These are phyloP conservation scores for Epistrophella euchroma DNA, from an alignment of 2,888 invertebrate species.

Conservation along the genomic window DNA sequence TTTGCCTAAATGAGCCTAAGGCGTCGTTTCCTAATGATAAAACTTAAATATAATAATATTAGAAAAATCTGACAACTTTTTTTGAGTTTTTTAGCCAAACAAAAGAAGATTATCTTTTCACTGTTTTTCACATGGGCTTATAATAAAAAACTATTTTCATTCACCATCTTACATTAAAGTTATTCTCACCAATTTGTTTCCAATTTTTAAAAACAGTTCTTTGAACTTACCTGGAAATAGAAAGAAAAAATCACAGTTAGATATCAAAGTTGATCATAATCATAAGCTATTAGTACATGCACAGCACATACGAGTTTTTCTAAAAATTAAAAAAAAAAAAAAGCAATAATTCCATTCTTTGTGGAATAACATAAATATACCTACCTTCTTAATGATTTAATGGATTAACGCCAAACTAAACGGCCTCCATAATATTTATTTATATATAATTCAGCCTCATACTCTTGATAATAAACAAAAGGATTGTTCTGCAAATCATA, in stretches of 20 bases:
- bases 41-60: too few relatives aligned
- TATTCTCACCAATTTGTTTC: conserved; percentile 42
- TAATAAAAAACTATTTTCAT: background rate
- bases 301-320: background rate
- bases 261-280: background rate
- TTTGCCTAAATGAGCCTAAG: too few relatives aligned
- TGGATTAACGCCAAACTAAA: conserved; percentile 59
- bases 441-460: background rate
- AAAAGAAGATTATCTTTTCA: too few relatives aligned
- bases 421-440: conserved; percentile 60
- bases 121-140: too few relatives aligned
- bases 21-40: too few relatives aligned
- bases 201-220: conserved; percentile 8
- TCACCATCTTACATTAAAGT: background rate
- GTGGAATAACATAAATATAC: background rate
- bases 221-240: conserved; percentile 46
- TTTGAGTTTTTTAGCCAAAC: too few relatives aligned
- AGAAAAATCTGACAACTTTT: too few relatives aligned
- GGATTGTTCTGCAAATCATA: conserved; percentile 40
- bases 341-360: background rate
- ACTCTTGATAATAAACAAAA: conserved; percentile 38
- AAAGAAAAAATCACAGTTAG: background rate
- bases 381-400: background rate
- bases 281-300: too few relatives aligned
- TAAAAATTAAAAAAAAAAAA: too few relatives aligned